Conservation (phyloP, 2,797 vertebrate genomes). For the Xerus rutilus region DNA sequence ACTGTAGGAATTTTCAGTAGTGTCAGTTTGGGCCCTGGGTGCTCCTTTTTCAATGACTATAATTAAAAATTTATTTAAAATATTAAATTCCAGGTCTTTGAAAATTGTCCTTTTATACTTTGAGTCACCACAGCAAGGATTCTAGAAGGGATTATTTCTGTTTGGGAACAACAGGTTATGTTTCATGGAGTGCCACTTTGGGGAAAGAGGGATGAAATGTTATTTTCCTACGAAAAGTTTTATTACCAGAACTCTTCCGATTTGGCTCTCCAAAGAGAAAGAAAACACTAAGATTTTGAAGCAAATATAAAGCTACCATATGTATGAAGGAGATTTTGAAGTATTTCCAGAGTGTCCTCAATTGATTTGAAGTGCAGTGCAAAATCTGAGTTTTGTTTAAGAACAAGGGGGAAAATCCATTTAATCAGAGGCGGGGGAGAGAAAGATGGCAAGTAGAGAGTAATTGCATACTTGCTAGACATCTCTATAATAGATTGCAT, state of each 20-base stretch:
- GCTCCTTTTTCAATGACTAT: neutral
- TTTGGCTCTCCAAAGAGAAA: constrained; percentile 18
- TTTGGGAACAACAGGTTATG: constrained; percentile 17
- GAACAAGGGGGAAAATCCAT: neutral
- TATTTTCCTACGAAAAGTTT: constrained; percentile 36
- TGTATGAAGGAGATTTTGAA: constrained; percentile 7
- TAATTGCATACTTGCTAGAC: neutral
- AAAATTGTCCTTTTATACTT: constrained; percentile 2
- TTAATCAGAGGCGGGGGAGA: neutral
- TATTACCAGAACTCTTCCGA: neutral
- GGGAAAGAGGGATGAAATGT: neutral
- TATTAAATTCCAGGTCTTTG: neutral
- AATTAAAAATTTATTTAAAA: neutral
- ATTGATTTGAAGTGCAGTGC: constrained; percentile 7
- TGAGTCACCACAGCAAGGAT: neutral
- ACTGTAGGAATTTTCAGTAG: neutral
- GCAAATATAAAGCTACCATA: constrained; percentile 41
- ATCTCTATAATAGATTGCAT: neutral
- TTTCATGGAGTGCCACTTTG: neutral
- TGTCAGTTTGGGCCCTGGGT: neutral
- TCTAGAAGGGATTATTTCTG: neutral
- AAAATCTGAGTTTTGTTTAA: constrained; percentile 56
- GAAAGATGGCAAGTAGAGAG: constrained; percentile 5
- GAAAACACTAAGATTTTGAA: constrained; percentile 12
- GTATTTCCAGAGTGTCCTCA: constrained; percentile 19